These are phyloP conservation scores for Onthophagus sagittarius DNA, from an alignment of 2,888 invertebrate genomes.

Conservation along the genomic window DNA sequence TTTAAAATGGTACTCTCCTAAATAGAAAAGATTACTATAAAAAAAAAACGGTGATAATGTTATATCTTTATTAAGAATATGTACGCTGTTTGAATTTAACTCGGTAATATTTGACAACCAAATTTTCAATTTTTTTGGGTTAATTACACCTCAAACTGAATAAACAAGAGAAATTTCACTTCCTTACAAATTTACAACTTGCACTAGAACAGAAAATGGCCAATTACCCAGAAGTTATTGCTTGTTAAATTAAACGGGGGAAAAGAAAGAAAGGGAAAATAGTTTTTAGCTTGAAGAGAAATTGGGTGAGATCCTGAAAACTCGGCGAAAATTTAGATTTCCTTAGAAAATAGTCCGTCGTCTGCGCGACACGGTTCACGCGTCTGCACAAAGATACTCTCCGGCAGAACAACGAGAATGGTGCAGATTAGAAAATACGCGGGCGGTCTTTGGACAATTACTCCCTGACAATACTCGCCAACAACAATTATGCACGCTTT, in stretches of 20 bases:
- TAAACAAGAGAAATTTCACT: no score
- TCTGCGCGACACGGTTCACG: not conserved
- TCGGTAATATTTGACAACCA: no score
- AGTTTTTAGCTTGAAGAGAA: not conserved
- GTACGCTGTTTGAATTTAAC: no score
- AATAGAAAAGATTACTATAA: no score
- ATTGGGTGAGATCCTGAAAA: not conserved
- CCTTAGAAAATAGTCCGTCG: not conserved
- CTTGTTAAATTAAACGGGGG: no score
- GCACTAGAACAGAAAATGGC: not conserved
- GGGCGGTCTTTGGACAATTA: conserved; percentile 6
- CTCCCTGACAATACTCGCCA: conserved; percentile 1
- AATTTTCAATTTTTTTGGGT: no score
- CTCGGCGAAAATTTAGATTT: conserved; percentile 6
- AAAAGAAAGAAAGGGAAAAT: no score
- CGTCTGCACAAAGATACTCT: conserved; percentile 4
- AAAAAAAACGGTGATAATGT: no score
- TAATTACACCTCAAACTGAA: no score
- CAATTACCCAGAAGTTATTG: not conserved
- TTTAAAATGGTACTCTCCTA: no score
- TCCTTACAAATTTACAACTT: no score
- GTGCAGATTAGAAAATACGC: conserved; percentile 8
- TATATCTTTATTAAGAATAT: no score
- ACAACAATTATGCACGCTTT: conserved; percentile 8
- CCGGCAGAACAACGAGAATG: not conserved